Evolutionary conservation across 2,888 invertebrate species (phyloP).

Genomic region (Apeira syringaria): DNA sequence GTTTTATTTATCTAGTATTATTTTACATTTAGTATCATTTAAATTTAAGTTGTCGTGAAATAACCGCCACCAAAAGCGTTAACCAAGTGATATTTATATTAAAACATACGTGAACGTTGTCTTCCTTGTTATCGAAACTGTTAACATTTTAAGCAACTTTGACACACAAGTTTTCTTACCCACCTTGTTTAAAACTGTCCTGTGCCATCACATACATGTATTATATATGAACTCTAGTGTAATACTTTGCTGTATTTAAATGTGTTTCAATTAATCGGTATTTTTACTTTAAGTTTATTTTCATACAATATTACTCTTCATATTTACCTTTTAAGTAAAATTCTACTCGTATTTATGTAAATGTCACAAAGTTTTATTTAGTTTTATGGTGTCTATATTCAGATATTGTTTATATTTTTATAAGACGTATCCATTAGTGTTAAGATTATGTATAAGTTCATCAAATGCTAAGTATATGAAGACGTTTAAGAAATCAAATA

Average conservation of each 20-base stretch:
- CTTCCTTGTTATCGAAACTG: conserved; percentile 48
- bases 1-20: too few relatives aligned
- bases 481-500: too few relatives aligned
- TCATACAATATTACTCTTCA: conserved; percentile 21
- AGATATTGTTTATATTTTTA: conserved; percentile 61
- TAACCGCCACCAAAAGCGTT: too few relatives aligned
- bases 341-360: conserved; percentile 1
- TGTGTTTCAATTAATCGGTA: conserved; percentile 2
- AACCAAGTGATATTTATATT: not conserved
- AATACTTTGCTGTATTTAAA: conserved; percentile 7
- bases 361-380: conserved; percentile 30
- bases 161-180: conserved; percentile 42
- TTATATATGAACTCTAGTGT: conserved; percentile 2
- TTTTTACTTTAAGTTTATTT: conserved; percentile 14
- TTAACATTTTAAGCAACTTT: conserved; percentile 33
- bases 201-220: conserved; percentile 54
- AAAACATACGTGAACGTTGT: conserved; percentile 38
- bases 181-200: conserved; percentile 55
- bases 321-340: conserved; percentile 3
- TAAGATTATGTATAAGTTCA: conserved; percentile 16
- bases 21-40: too few relatives aligned
- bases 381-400: conserved; percentile 35
- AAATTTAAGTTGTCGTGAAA: too few relatives aligned
- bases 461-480: conserved; percentile 17
- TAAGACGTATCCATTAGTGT: conserved; percentile 50